phyloP scores from a whole-genome alignment of 2,797 vertebrate genomes.

The Semaprochilodus insignis region DNA sequence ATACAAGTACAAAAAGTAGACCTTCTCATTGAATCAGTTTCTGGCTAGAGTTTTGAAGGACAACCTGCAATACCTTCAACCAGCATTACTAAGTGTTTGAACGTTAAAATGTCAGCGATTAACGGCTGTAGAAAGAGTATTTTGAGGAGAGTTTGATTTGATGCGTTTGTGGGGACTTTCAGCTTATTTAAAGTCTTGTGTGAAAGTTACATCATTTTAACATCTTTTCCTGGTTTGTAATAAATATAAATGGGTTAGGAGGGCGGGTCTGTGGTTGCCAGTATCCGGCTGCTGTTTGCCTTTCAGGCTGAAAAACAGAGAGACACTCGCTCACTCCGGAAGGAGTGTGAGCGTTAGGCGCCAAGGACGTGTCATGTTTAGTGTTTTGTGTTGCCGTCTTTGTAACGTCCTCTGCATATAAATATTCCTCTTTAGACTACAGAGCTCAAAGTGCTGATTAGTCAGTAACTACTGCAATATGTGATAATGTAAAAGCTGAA shows the following conservation, averaged over 20 bases:
- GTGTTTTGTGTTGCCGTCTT: not conserved
- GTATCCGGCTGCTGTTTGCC: conserved; percentile 71
- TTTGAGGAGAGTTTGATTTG: too few relatives aligned
- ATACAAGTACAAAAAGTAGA: too few relatives aligned
- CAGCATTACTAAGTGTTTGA: too few relatives aligned
- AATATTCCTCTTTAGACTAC: not conserved
- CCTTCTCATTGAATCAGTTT: too few relatives aligned
- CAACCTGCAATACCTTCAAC: too few relatives aligned
- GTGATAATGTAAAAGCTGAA: too few relatives aligned
- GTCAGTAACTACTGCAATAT: not conserved
- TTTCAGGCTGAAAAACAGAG: conserved; percentile 41
- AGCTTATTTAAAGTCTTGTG: not conserved
- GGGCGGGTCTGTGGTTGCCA: conserved; percentile 72
- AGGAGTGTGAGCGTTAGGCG: conserved; percentile 56
- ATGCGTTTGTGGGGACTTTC: not conserved
- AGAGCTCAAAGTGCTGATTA: not conserved
- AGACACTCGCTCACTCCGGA: conserved; percentile 62
- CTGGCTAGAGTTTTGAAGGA: too few relatives aligned
- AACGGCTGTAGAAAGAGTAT: too few relatives aligned
- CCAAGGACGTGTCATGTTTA: not conserved
- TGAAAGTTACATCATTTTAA: not conserved
- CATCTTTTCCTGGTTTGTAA: conserved; percentile 38
- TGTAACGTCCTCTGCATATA: not conserved
- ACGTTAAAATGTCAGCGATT: too few relatives aligned
- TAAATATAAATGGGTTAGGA: conserved; percentile 10